phyloP scores from a whole-genome alignment of 2,113 vertebrate species.

The Etia nguti region DNA sequence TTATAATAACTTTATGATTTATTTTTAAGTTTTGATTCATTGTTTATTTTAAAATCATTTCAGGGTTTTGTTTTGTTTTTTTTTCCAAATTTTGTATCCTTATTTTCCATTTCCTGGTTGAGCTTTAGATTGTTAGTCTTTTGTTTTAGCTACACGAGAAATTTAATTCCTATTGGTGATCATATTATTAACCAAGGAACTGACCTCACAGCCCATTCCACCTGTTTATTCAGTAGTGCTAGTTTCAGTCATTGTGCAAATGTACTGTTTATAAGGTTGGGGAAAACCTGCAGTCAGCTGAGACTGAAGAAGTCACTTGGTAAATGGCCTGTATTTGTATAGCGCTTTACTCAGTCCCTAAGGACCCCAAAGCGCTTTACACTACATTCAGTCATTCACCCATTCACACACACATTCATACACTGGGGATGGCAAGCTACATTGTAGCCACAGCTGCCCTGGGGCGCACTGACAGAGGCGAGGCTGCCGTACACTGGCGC shows the following conservation, averaged over 20 bases:
- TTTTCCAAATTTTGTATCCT: neutral
- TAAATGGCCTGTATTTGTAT: no score
- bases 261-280: neutral
- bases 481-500: no score
- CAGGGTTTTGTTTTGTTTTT: neutral
- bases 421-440: no score
- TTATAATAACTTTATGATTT: neutral
- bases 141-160: neutral
- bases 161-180: neutral
- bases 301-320: neutral
- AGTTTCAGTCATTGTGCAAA: neutral
- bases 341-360: no score
- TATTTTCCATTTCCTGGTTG: neutral
- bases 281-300: neutral
- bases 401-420: no score
- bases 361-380: no score
- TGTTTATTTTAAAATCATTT: neutral
- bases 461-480: no score
- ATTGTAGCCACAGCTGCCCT: no score
- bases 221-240: neutral
- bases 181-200: neutral
- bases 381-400: no score
- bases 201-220: neutral
- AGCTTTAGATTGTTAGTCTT: neutral
- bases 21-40: neutral